Conservation (phyloP, 1,140 invertebrate species). For the Trachymyrmex septentrionalis region DNA sequence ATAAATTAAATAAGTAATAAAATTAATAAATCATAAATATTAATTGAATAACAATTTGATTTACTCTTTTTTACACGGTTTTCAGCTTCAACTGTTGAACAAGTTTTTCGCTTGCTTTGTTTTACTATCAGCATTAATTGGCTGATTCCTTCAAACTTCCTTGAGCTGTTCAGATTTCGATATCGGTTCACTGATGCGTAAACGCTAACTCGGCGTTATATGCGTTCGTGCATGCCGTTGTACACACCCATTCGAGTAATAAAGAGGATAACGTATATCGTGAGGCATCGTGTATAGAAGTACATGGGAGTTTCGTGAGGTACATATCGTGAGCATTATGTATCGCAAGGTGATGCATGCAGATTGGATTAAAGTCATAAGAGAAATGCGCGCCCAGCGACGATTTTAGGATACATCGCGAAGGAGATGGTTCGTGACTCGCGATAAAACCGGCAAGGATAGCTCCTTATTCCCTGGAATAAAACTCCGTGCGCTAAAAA, state of each 20-base stretch:
- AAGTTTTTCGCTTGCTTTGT: neutral
- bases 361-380: constrained; percentile 60
- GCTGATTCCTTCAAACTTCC: constrained; percentile 5
- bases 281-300: constrained; percentile 21
- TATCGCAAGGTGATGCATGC: constrained; percentile 41
- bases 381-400: constrained; percentile 30
- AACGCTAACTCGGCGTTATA: constrained; percentile 32
- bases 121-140: neutral
- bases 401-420: constrained; percentile 14
- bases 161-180: constrained; percentile 8
- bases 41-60: too few species aligned
- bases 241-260: constrained; percentile 16
- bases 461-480: neutral
- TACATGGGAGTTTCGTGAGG: constrained; percentile 16
- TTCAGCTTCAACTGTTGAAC: neutral
- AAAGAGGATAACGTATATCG: constrained; percentile 43
- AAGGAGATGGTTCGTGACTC: neutral
- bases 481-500: neutral
- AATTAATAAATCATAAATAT: too few species aligned
- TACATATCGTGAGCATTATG: constrained; percentile 8
- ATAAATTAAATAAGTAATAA: too few species aligned
- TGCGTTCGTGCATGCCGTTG: constrained; percentile 17
- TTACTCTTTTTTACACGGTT: neutral
- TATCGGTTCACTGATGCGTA: constrained; percentile 24
- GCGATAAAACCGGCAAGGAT: neutral